Evolutionary conservation across 1,140 invertebrate species (phyloP), one percentile per base, ranked within the genome.

Genomic region (Diachasmimorpha longicaudata): DNA sequence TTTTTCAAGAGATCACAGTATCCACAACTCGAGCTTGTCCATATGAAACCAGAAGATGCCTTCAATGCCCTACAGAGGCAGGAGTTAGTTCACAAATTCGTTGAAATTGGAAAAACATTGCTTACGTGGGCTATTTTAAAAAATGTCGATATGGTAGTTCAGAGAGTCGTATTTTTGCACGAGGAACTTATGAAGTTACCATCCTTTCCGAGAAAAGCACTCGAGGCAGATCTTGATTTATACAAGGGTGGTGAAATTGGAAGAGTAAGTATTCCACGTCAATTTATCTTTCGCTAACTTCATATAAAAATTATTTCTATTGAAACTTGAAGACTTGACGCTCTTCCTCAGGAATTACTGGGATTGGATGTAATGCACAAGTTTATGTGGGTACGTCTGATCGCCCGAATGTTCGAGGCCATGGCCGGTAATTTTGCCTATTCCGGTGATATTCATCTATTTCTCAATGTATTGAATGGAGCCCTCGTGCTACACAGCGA

Each of bases 1-100:
- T 99, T 99, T 88, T 99, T 99, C 89, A 98, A 99, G 85, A 92
- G 99, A 21, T 98, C 98, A 0, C 97, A 99, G 85, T 99, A 99
- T 88, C 98, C 99, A 0, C 97, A 99, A 88, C 90, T 99, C 37
- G 95, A 96, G 78, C 89, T 99, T n/a, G 94, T 98, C 14, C 93
- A 97, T 77, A 97, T 99, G 95, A 93, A 97, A 82, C 94, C 96
- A 0, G 93, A 96, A 36, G 94, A 96, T 78, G 98, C 98, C 0
- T 96, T 96, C 82, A 92, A 96, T 82, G 96, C 96, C 10, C 86
- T 99, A 13, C 97, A 99, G 85, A 93, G 93, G 80, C 96, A 99
- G 85, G 97, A 98, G 81, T 91, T 99, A 46, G 92, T 95, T 55
- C 93, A 97, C 80, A 99, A 99, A 84, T 98, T 99, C 84, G 94